Evolutionary conservation across 2,888 invertebrate species (phyloP).

Genomic region (Noctuana brunneofusca): DNA sequence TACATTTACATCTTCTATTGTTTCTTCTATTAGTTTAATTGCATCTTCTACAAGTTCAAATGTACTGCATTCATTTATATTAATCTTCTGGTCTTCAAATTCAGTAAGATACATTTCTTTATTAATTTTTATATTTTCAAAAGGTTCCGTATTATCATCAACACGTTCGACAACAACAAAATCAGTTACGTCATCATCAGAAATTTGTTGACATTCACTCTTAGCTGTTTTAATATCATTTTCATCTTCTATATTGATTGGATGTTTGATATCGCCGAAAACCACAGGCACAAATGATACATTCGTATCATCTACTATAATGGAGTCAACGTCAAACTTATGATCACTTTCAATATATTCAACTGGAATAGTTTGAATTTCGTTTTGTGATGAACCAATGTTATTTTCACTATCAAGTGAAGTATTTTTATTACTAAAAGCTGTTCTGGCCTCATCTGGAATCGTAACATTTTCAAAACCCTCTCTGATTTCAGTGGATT

Average conservation of each 20-base stretch:
- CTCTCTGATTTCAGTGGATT: not conserved
- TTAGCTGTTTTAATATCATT: not conserved
- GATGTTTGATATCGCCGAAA: constrained; percentile 55
- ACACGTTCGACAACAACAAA: constrained; percentile 21
- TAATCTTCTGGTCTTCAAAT: constrained; percentile 10
- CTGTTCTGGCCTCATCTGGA: not conserved
- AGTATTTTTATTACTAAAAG: not conserved
- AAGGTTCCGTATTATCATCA: constrained; percentile 12
- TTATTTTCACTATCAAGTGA: not conserved
- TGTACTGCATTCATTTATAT: constrained; percentile 31
- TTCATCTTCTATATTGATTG: constrained; percentile 18
- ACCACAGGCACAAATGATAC: constrained; percentile 59
- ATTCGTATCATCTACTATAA: constrained; percentile 49
- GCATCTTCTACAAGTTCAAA: constrained; percentile 37
- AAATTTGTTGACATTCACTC: constrained; percentile 8
- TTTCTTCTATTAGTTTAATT: constrained; percentile 38
- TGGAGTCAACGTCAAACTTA: not conserved
- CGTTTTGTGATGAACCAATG: not conserved
- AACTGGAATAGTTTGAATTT: not conserved
- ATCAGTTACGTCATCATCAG: constrained; percentile 20
- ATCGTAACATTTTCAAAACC: not conserved
- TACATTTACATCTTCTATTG: constrained; percentile 33
- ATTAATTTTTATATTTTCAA: constrained; percentile 13
- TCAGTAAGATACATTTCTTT: not conserved
- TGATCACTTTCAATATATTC: not conserved